Base-by-base conservation (phyloP, 1,140 invertebrate genomes). In the Scaptomyza pallida region DNA sequence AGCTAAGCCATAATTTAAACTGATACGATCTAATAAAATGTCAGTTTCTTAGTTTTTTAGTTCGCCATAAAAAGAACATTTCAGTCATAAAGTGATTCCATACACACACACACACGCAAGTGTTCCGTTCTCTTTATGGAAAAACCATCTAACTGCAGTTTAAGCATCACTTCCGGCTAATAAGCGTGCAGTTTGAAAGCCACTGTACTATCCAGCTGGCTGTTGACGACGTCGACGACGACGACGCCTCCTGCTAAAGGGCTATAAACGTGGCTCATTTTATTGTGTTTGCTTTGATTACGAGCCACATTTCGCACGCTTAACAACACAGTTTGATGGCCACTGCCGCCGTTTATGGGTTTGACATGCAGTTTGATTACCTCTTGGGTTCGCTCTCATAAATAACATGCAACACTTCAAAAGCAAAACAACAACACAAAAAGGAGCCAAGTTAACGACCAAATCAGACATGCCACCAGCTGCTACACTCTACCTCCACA, bases 351-450 rank as follows among this genome's bases (percentile, higher is more conserved):
- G 54, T 67, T 65, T 65, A 67, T 62, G 47, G 51, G 67, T 76
- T 83, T 83, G 81, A 86, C 76, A 86, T 86, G 80, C 81, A 80
- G 68, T 79, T 74, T 79, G 64, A 72, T 69, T 68, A 45, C 57
- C 54, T 37, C 33, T 5, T 37, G 33, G 33, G n/a, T 30, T 37
- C 40, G 41, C 26, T 50, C 60, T 35, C 81, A 81, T 86, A 86
- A 86, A 86, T 86, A 86, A 75, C 81, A 86, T 86, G 81, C 77
- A 86, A 86, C 81, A 86, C 81, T 86, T 81, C 43, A 60, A 56
- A 62, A 55, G 33, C 33, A 37, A 37, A 37, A 35, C 33, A 35
- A 35, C 1, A 4, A 4, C 1, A 35, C n/a, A 5, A 37, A 37
- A 37, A 37, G 2, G 26, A 30, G 26, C 26, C 26, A 67, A 65